Evolutionary conservation across 2,888 invertebrate species (phyloP).

Genomic region (Oasisia sp.): DNA sequence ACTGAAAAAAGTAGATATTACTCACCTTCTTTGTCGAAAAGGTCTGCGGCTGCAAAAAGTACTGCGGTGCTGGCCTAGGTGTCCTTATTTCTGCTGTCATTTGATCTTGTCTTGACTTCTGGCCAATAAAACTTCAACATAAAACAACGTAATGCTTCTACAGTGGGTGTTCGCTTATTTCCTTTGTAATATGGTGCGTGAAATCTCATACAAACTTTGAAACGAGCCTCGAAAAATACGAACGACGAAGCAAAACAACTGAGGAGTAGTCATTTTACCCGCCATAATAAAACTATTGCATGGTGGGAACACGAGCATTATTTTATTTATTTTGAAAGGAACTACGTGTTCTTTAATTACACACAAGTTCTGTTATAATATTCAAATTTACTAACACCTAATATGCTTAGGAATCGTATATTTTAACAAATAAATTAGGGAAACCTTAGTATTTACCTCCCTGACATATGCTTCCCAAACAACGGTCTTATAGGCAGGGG

Average conservation of each 20-base stretch:
- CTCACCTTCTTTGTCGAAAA: conserved; percentile 62
- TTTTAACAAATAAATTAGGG: not conserved
- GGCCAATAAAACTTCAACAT: not conserved
- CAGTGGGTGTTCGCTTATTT: not conserved
- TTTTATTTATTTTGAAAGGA: not conserved
- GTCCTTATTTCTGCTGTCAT: conserved; percentile 36
- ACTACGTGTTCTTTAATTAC: not conserved
- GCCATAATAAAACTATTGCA: not conserved
- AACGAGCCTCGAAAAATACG: not conserved
- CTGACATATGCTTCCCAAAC: not conserved
- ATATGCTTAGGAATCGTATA: not conserved
- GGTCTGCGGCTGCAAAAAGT: conserved; percentile 53
- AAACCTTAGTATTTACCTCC: not conserved
- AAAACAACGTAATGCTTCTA: not conserved
- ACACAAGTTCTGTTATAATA: not conserved
- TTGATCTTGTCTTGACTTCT: not conserved
- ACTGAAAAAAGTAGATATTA: not conserved
- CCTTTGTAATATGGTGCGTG: not conserved
- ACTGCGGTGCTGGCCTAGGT: conserved; percentile 59
- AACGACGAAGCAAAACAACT: not conserved
- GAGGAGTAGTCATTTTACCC: not conserved
- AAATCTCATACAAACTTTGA: not conserved
- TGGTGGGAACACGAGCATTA: not conserved
- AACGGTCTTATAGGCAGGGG: not conserved
- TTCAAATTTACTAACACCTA: not conserved